Evolutionary conservation across 2,888 invertebrate species (phyloP), one percentile per base, ranked within the genome.

Genomic region (Pasiphila rectangulata): DNA sequence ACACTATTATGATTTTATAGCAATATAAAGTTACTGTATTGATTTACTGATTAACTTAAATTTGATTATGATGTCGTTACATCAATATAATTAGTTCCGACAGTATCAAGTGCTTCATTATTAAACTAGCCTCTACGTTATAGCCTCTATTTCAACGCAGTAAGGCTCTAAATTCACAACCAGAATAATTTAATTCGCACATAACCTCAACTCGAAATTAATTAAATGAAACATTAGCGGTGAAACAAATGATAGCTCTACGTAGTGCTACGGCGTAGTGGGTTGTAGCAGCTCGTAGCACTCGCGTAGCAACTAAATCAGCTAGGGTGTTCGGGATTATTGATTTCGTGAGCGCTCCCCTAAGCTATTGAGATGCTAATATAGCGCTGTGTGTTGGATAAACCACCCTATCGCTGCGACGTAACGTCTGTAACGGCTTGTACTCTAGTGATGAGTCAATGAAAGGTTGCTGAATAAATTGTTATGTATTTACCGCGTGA

Each of bases 341-440:
- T 70, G 72, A 72, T 71, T 71, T 65, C 59, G 61, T 49, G 59
- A 63, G 63, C 61, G 58, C 54, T 58, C 61, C 57, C 58, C 52
- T 53, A 57, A 54, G 55, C 65, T 59, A 67, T 71, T 65, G 68
- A 72, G 64, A 67, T 71, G 68, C 58, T 71, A 70, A 69, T 69
- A 60, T 55, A 24, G 34, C 51, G 44, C 27, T 51, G 51, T 25
- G 43, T 47, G 50, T 32, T 30, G 52, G 43, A 67, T 63, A 64
- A 63, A 56, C 64, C 50, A 51, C 62, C 57, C 47, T 65, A 67
- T 43, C 27, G 23, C 27, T 9, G 39, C 43, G 40, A 47, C 10
- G 49, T 60, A 64, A 50, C 39, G 56, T 52, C 49, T 23, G 55
- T 59, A 59, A 59, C 56, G 32, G 16, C 27, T 37, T 25, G 52